phyloP scores from a whole-genome alignment of 2,888 invertebrate genomes.

The Idaea aversata region DNA sequence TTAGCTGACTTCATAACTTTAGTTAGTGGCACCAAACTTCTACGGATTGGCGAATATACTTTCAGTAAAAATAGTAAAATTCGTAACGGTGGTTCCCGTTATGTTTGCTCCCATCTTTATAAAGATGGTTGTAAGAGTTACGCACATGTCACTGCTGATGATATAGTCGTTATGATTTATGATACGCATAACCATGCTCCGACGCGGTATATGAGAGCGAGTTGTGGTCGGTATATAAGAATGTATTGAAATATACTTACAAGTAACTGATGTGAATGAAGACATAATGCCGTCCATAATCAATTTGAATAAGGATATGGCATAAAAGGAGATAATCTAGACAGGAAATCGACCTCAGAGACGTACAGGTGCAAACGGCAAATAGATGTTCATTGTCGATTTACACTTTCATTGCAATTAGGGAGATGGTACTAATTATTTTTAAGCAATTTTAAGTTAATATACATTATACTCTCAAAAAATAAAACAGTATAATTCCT shows the following conservation, averaged over 20 bases:
- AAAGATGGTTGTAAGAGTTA: conserved; percentile 33
- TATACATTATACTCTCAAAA: too few species aligned
- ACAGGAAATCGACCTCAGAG: too few species aligned
- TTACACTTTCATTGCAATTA: too few species aligned
- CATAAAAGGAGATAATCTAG: too few species aligned
- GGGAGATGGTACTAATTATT: too few species aligned
- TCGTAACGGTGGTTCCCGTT: conserved; percentile 31
- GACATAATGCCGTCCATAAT: too few species aligned
- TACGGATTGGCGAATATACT: conserved; percentile 34
- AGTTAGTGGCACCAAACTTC: conserved; percentile 34
- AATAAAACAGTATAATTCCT: too few species aligned
- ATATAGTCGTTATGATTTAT: conserved; percentile 15
- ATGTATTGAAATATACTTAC: not conserved
- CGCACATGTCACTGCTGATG: conserved; percentile 24
- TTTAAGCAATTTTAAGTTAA: too few species aligned
- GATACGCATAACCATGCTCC: conserved; percentile 30
- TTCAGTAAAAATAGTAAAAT: conserved; percentile 27
- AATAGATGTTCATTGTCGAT: too few species aligned
- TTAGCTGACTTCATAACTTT: conserved; percentile 35
- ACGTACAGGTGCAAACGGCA: too few species aligned
- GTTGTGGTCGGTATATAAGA: conserved; percentile 18
- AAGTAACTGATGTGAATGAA: too few species aligned
- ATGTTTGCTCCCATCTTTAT: conserved; percentile 35
- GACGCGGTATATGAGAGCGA: conserved; percentile 11
- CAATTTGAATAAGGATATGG: too few species aligned